These are phyloP conservation scores for Margarornis squamiger DNA, from an alignment of 2,797 vertebrate species.

Conservation along the genomic window DNA sequence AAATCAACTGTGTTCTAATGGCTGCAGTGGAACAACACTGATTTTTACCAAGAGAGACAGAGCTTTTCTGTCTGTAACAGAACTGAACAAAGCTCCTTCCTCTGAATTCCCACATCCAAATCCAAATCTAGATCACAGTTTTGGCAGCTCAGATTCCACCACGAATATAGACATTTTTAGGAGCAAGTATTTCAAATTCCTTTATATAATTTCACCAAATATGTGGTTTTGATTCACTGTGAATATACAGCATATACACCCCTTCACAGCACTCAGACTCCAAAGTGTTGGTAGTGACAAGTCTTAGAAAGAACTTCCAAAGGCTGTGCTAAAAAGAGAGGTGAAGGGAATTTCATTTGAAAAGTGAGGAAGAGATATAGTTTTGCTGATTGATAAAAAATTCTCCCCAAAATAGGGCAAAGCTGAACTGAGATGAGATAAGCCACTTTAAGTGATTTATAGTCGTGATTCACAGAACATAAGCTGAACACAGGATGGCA, in stretches of 20 bases:
- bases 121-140: accelerated
- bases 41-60: neutral
- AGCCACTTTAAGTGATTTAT: neutral
- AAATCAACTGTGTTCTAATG: neutral
- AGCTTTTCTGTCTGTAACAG: neutral
- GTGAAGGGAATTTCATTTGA: neutral
- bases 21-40: neutral
- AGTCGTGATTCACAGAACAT: neutral
- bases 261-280: neutral
- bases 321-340: neutral
- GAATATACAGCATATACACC: neutral
- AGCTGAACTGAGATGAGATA: neutral
- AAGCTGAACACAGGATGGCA: neutral
- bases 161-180: neutral
- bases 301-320: neutral
- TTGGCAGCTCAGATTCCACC: neutral
- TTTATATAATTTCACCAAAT: neutral
- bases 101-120: neutral
- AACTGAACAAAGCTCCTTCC: neutral
- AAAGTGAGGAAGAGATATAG: neutral
- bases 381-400: neutral
- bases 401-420: neutral
- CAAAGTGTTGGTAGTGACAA: neutral
- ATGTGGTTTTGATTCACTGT: neutral
- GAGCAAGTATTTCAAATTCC: neutral